Evolutionary conservation across 2,888 invertebrate genomes (phyloP), one percentile per base, ranked within the genome.

Genomic region (Busseola fusca): DNA sequence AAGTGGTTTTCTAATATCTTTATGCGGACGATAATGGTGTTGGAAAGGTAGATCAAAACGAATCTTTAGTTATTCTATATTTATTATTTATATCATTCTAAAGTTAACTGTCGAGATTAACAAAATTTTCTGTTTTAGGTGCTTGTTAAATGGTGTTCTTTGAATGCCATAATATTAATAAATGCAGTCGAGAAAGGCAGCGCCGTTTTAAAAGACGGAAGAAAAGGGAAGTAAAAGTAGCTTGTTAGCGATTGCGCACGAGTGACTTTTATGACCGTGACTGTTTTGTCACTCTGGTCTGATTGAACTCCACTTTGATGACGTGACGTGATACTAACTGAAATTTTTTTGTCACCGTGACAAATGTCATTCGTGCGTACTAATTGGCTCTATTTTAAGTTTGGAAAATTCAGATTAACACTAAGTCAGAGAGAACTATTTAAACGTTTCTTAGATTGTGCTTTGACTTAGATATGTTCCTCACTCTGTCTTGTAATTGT

Each of bases 1-100:
- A 66, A 69, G 62, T 50, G 63, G 70, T 81, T 56, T 65, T 66
- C 62, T 66, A 67, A 70, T 77, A 62, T 64, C 37, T 64, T 52
- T 64, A 56, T 63, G 7, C 48, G 37, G 27, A 40, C 70, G 25
- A 59, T 70, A 68, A 30, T 37, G 1, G 25, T 50, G 70, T 62
- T 59, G n/a, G 48, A 50, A 42, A 50, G 34, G 34, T 37, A 27
- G 48, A 78, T 57, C 42, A 57, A 57, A 50, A 58, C 3, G n/a
- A 30, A 48, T 50, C 27, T 37, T 50, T 42, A 42, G 12, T 66
- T 27, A 18, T 14, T 30, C n/a, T 57, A 27, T 25, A 74, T 74
- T 42, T 74, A 50, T 58, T n/a, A 27, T 34, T 3, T 34, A 34
- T 6, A 34, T 21, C 16, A n/a, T n/a, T 59, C 18, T 63, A n/a